Conservation (phyloP, 2,113 vertebrate species). For the Chrysemys picta region DNA sequence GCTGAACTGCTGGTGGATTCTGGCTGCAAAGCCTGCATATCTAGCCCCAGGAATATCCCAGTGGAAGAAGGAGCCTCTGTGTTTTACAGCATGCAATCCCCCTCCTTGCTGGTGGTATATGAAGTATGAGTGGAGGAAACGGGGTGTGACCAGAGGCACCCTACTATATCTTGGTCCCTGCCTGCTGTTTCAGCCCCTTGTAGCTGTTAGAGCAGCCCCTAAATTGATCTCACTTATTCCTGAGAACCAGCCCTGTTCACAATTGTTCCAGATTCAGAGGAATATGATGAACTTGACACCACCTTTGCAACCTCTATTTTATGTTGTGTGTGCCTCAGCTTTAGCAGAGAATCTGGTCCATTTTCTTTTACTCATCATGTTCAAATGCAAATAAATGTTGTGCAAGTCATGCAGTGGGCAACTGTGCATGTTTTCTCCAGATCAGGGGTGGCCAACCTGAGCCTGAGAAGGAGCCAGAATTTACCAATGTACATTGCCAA, state of each 20-base stretch:
- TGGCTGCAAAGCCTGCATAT: background rate
- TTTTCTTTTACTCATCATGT: slow-evolving; percentile 10
- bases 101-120: background rate
- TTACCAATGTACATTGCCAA: too few relatives aligned
- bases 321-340: background rate
- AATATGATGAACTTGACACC: background rate
- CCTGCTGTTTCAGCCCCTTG: background rate
- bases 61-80: background rate
- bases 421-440: slow-evolving; percentile 6
- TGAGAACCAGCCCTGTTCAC: background rate
- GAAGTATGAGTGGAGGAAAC: background rate
- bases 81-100: background rate
- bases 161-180: background rate
- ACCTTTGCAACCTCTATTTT: slow-evolving; percentile 1
- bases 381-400: background rate
- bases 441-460: background rate
- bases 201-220: background rate
- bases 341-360: background rate
- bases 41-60: background rate
- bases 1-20: background rate
- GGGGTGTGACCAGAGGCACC: background rate
- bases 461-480: too few relatives aligned
- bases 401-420: slow-evolving; percentile 10
- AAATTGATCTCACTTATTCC: background rate
- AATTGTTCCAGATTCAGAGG: background rate